Conservation (phyloP, 2,888 invertebrate genomes). For the Drosophila leonis region DNA sequence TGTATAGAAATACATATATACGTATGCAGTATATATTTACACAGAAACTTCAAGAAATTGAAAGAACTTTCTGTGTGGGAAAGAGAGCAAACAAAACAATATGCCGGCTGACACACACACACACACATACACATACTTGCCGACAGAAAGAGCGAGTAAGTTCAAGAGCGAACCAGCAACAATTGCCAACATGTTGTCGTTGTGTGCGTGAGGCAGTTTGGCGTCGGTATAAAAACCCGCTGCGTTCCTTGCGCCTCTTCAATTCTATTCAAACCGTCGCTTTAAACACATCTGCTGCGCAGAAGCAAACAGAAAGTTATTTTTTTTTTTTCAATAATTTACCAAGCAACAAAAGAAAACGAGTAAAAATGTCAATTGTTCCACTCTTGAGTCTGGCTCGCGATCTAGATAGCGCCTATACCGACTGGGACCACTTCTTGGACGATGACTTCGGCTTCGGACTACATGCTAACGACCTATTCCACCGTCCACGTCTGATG, state of each 20-base stretch:
- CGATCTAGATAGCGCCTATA: conserved; percentile 54
- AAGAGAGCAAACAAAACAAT: conserved; percentile 20
- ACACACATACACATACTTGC: conserved; percentile 7
- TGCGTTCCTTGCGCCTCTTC: conserved; percentile 7
- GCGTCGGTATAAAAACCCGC: conserved; percentile 63
- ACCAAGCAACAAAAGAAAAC: conserved; percentile 5
- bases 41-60: conserved; percentile 33
- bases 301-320: neutral
- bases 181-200: conserved; percentile 22
- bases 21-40: neutral
- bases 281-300: conserved; percentile 15
- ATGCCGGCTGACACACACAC: conserved; percentile 18
- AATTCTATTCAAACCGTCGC: conserved; percentile 33
- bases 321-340: conserved; percentile 6
- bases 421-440: conserved; percentile 58
- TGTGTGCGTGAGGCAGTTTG: conserved; percentile 33
- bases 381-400: conserved; percentile 64
- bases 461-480: conserved; percentile 75
- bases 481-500: conserved; percentile 72
- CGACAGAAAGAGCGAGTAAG: conserved; percentile 61
- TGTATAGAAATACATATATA: neutral
- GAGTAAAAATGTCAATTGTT: conserved; percentile 59
- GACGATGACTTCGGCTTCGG: conserved; percentile 76
- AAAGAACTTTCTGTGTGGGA: conserved; percentile 28
- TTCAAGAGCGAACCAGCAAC: conserved; percentile 43